Evolutionary conservation across 2,888 invertebrate species (phyloP), one percentile per base, ranked within the genome.

Genomic region (Xylota segnis): DNA sequence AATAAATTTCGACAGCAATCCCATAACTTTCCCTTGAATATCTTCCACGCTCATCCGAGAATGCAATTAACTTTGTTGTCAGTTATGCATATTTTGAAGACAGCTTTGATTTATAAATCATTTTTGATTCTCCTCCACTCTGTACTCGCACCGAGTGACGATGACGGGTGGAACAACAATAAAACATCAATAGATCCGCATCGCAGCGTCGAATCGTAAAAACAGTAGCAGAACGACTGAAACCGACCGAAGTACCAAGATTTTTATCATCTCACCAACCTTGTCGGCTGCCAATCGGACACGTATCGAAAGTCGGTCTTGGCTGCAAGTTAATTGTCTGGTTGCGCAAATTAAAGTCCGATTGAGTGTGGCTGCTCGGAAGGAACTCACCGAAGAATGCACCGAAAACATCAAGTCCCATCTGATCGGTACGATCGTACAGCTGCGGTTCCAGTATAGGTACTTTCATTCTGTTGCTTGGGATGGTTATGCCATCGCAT

Each of bases 341-440:
- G 63, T 58, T 65, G 58, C 29, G 54, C 63, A 72, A 72, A 79
- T 79, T 79, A 79, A 58, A 29, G 72, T 65, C 72, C 58, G 72
- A 79, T 79, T 65, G 50, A 72, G 72, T 63, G 71, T 18, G 27
- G 43, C 66, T 76, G n/a, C 45, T 58, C 16, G 37, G 47, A 50
- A 50, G 58, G 40, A 43, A 65, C 45, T 34, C 34, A 5, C 1
- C 34, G 9, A 47, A 32, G 45, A 45, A 54, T 61, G 32, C 52
- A 4, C 63, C 63, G 74, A 63, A 63, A 54, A 43, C 32, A 32
- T 34, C 29, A 58, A 65, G 40, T 52, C 52, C 76, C 59, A 47
- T 40, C 54, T 47, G 32, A 45, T 58, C 12, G 37, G 37, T 37
- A 50, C 16, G 10, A 34, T 27, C 6, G 9, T n/a, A 27, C 40